phyloP scores from a whole-genome alignment of 2,113 vertebrate species.

The Chloropsis hardwickii region DNA sequence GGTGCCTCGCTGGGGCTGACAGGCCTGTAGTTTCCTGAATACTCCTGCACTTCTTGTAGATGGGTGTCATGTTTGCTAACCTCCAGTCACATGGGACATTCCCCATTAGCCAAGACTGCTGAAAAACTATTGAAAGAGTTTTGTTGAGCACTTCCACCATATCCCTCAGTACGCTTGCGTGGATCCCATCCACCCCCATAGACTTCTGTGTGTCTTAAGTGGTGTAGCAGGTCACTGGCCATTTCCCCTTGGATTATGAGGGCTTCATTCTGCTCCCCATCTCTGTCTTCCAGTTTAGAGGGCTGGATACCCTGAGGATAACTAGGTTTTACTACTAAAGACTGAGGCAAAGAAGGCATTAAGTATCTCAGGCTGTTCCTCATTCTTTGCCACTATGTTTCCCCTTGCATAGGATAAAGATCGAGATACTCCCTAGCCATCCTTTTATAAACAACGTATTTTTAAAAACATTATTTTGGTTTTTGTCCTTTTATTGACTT shows the following conservation, averaged over 20 bases:
- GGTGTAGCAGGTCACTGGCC: background rate
- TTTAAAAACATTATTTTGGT: background rate
- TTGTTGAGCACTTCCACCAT: fast-evolving
- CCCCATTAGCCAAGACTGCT: background rate
- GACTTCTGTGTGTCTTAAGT: background rate
- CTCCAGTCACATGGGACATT: background rate
- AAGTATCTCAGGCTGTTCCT: background rate
- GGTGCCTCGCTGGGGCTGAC: background rate
- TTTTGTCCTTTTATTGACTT: background rate
- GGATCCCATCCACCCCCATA: background rate
- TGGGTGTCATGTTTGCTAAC: background rate
- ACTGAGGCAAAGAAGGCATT: background rate
- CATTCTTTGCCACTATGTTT: background rate
- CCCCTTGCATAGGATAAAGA: background rate
- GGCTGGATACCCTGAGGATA: background rate
- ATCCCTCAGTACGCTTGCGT: background rate
- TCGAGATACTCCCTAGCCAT: background rate
- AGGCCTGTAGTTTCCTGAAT: no score
- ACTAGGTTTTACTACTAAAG: background rate
- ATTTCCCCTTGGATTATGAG: background rate
- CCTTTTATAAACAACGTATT: background rate
- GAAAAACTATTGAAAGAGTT: background rate
- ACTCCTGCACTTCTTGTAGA: background rate
- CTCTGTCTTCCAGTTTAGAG: background rate
- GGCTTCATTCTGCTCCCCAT: background rate